Evolutionary conservation across 2,888 invertebrate genomes (phyloP).

Genomic region (Nomada lathburiana): DNA sequence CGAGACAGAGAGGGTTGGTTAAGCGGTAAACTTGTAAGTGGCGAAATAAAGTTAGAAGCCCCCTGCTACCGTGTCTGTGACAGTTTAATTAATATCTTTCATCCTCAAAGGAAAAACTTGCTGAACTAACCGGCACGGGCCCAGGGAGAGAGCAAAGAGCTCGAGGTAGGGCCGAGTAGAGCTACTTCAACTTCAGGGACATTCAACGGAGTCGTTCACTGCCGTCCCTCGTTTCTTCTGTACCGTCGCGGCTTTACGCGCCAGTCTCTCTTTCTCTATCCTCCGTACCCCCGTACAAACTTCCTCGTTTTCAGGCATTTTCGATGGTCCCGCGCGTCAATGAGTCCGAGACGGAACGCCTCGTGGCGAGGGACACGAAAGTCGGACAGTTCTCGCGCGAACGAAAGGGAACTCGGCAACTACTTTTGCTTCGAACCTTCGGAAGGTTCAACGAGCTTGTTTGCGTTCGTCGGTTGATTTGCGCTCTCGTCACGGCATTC

Average conservation of each 20-base stretch:
- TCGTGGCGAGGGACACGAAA: background rate
- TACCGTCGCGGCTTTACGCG: slow-evolving; percentile 1
- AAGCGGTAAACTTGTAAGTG: slow-evolving; percentile 83
- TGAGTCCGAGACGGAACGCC: background rate
- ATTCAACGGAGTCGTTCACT: slow-evolving; percentile 35
- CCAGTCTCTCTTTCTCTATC: background rate
- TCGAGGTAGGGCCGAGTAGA: slow-evolving; percentile 41
- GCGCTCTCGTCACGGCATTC: background rate
- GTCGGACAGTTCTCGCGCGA: slow-evolving; percentile 8
- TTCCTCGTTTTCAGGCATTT: slow-evolving; percentile 36
- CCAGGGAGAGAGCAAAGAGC: slow-evolving; percentile 15
- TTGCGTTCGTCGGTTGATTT: slow-evolving; percentile 8
- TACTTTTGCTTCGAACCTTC: background rate
- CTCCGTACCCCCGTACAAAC: slow-evolving; percentile 14
- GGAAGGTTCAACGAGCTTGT: slow-evolving; percentile 1
- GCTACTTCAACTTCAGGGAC: slow-evolving; percentile 70
- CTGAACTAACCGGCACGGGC: slow-evolving; percentile 76
- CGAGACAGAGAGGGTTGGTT: slow-evolving; percentile 43
- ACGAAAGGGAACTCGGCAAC: slow-evolving; percentile 34
- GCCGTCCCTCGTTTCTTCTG: background rate
- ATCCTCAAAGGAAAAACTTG: slow-evolving; percentile 83
- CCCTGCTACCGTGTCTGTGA: slow-evolving; percentile 80
- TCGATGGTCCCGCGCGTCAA: slow-evolving; percentile 35
- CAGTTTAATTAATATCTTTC: slow-evolving; percentile 84
- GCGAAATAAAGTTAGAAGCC: slow-evolving; percentile 82